phyloP scores from a whole-genome alignment of 2,113 vertebrate species.

The Pteruthius melanotis region DNA sequence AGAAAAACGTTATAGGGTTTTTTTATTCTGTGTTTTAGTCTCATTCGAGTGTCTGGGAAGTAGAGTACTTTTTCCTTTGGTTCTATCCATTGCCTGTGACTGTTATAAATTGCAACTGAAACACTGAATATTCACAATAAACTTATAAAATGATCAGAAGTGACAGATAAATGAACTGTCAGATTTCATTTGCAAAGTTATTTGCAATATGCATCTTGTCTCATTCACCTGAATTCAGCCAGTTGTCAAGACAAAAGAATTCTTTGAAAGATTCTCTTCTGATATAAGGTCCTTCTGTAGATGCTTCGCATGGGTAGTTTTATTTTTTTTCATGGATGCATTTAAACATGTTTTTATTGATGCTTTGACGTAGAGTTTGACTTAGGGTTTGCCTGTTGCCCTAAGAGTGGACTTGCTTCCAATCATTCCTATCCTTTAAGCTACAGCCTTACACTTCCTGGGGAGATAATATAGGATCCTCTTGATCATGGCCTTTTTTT shows the following conservation, averaged over 20 bases:
- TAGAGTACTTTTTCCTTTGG: background rate
- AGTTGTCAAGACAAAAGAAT: background rate
- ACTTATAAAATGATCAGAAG: background rate
- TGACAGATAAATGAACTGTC: background rate
- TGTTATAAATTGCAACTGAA: background rate
- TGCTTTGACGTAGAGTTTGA: background rate
- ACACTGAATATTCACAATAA: background rate
- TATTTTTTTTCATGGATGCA: background rate
- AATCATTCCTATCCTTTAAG: background rate
- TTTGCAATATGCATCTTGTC: background rate
- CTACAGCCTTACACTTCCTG: background rate
- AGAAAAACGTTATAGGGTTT: rapidly evolving
- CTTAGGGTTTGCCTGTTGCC: background rate
- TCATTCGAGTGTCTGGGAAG: background rate
- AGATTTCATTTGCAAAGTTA: background rate
- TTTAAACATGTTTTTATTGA: background rate
- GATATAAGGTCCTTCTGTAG: background rate
- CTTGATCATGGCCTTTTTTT: background rate
- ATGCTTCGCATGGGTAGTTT: background rate
- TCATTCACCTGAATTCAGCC: background rate
- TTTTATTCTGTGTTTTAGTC: background rate
- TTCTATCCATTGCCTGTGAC: background rate
- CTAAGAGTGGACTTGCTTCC: background rate
- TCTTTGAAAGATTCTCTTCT: background rate
- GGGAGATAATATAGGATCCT: background rate